Conservation (phyloP, 2,797 vertebrate genomes). For the Poeciliopsis gracilis region DNA sequence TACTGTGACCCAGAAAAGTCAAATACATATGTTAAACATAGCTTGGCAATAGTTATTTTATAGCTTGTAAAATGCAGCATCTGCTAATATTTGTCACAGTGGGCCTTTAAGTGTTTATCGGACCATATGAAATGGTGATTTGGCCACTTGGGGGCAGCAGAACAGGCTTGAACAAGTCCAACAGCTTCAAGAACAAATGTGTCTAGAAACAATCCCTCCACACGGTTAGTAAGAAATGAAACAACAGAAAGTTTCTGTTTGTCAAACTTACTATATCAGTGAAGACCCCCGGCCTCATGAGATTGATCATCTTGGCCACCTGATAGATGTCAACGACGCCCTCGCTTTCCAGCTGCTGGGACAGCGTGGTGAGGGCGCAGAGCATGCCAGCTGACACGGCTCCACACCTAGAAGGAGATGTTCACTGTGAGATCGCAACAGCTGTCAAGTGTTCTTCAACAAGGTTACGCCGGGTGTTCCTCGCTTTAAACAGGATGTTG, state of each 20-base stretch:
- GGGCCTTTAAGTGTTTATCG: background rate
- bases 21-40: background rate
- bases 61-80: background rate
- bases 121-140: background rate
- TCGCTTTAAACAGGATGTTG: background rate
- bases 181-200: background rate
- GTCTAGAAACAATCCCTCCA: background rate
- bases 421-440: background rate
- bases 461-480: background rate
- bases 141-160: conserved; percentile 19
- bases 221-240: background rate
- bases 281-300: conserved; percentile 99
- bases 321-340: conserved; percentile 97
- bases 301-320: conserved; percentile 99
- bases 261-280: conserved; percentile 93
- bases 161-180: conserved; percentile 5
- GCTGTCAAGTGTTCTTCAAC: background rate
- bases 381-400: conserved; percentile 95
- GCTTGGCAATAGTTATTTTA: background rate
- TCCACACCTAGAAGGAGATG: conserved; percentile 84
- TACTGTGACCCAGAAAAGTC: background rate
- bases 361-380: conserved; percentile 95
- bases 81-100: background rate
- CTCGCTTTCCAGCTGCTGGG: conserved; percentile 97
- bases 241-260: background rate